Percentiles rank a stretch among this genome's conserved stretches.
Evolutionary conservation across 2,888 invertebrate species (phyloP).

Genomic region (Apamea anceps): DNA sequence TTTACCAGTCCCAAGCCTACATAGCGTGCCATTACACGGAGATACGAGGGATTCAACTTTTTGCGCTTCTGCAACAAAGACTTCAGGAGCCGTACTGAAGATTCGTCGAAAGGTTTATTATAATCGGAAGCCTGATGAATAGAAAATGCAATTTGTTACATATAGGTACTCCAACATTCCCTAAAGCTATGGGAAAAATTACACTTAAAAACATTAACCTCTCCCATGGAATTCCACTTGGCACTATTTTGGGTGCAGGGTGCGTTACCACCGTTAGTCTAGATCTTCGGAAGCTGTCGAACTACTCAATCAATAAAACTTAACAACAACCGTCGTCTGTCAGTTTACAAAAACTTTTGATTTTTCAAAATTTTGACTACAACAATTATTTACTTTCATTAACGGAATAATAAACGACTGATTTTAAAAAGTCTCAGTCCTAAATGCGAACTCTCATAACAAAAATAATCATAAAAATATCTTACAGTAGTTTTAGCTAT

Average conservation of each 20-base stretch:
- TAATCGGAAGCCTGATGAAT: constrained; percentile 83
- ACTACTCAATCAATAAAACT: not conserved
- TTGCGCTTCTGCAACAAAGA: constrained; percentile 82
- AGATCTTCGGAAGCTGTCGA: not conserved
- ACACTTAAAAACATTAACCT: not conserved
- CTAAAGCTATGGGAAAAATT: not conserved
- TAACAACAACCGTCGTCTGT: not conserved
- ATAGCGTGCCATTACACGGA: constrained; percentile 87
- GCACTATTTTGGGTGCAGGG: not conserved
- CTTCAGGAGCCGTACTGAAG: constrained; percentile 80
- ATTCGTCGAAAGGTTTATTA: constrained; percentile 82
- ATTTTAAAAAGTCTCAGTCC: not conserved
- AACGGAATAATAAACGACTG: not conserved
- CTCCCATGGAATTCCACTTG: not conserved
- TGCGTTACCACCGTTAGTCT: not conserved
- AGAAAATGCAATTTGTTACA: constrained; percentile 23
- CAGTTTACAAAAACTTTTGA: not conserved
- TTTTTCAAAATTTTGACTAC: not conserved
- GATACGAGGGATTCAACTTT: constrained; percentile 84
- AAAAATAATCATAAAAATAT: constrained; percentile 54
- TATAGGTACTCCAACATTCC: not conserved
- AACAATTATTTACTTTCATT: not conserved
- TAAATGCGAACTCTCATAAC: not conserved
- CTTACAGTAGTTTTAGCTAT: constrained; percentile 88
- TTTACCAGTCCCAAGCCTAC: constrained; percentile 85